Evolutionary conservation across 1,140 invertebrate genomes (phyloP).

Genomic region (Ostrea denselamellosa): DNA sequence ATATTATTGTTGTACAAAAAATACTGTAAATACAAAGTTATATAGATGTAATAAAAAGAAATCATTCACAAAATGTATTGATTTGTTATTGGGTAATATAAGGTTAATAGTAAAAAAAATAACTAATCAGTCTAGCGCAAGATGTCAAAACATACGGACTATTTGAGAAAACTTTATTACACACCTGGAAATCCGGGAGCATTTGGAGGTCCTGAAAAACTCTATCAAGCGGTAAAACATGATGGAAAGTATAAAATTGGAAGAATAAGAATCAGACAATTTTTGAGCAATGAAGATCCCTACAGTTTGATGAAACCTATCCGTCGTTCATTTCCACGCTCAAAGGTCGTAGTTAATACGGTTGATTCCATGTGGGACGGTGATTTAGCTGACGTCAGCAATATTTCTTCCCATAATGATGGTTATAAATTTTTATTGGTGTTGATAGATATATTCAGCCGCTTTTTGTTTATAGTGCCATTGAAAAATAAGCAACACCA

Average conservation of each 20-base stretch:
- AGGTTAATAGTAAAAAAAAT: too few species aligned
- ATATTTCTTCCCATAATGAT: conserved; percentile 22
- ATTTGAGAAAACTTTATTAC: conserved; percentile 39
- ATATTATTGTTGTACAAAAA: background rate
- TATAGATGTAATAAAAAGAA: too few species aligned
- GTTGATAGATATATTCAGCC: conserved; percentile 49
- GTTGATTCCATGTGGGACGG: too few species aligned
- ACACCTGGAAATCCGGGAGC: conserved; percentile 39
- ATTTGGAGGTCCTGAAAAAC: conserved; percentile 42
- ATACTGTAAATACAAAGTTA: background rate
- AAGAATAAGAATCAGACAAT: conserved; percentile 32
- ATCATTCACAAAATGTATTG: too few species aligned
- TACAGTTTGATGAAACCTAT: conserved; percentile 45
- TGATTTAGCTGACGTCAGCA: background rate
- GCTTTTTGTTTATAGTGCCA: conserved; percentile 32
- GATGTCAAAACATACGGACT: conserved; percentile 32
- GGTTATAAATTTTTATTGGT: conserved; percentile 46
- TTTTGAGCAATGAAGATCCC: conserved; percentile 33
- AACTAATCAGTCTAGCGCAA: background rate
- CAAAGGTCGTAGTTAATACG: conserved; percentile 23
- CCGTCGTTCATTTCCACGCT: background rate
- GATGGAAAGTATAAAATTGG: conserved; percentile 48
- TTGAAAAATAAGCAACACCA: conserved; percentile 45
- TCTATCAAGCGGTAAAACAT: conserved; percentile 11
- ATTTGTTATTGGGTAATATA: background rate